Percentiles rank a stretch among this genome's conserved stretches.
These are phyloP conservation scores for Eriocheir sinensis DNA, from an alignment of 1,140 invertebrate species.

Conservation along the genomic window DNA sequence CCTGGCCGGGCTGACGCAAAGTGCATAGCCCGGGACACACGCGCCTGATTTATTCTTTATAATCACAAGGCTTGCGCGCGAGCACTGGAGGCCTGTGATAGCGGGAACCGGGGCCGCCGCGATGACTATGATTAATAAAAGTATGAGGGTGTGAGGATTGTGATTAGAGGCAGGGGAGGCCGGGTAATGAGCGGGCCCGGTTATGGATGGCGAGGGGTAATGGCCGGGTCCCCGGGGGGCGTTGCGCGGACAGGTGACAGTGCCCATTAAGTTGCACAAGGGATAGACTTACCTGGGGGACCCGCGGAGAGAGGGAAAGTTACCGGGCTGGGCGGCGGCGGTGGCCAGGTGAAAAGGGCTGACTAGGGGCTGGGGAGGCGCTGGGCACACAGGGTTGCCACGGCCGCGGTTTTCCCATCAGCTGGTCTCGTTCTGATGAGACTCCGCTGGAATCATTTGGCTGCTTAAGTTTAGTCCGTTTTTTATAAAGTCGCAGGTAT, in stretches of 20 bases:
- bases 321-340: not conserved
- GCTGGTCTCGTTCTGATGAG: not conserved
- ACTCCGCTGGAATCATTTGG: too few relatives aligned
- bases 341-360: conserved; percentile 32
- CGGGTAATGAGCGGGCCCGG: conserved; percentile 28
- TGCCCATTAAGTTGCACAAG: conserved; percentile 59
- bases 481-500: too few relatives aligned
- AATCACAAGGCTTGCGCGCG: conserved; percentile 42
- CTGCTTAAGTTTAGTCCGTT: too few relatives aligned
- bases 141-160: conserved; percentile 60
- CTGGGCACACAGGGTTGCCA: not conserved
- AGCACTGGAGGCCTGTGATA: conserved; percentile 36
- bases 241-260: conserved; percentile 42
- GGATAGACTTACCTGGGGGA: conserved; percentile 47
- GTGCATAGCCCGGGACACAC: conserved; percentile 37
- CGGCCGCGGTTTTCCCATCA: not conserved
- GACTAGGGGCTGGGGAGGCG: not conserved
- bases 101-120: not conserved
- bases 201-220: conserved; percentile 42
- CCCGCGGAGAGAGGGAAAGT: not conserved
- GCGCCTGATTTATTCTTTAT: conserved; percentile 32
- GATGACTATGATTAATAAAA: conserved; percentile 71
- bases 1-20: not conserved
- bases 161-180: conserved; percentile 55
- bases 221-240: not conserved